Percentiles rank a stretch among this genome's conserved stretches.
phyloP scores from a whole-genome alignment of 2,797 vertebrate species.

The Gallinago nigripennis region DNA sequence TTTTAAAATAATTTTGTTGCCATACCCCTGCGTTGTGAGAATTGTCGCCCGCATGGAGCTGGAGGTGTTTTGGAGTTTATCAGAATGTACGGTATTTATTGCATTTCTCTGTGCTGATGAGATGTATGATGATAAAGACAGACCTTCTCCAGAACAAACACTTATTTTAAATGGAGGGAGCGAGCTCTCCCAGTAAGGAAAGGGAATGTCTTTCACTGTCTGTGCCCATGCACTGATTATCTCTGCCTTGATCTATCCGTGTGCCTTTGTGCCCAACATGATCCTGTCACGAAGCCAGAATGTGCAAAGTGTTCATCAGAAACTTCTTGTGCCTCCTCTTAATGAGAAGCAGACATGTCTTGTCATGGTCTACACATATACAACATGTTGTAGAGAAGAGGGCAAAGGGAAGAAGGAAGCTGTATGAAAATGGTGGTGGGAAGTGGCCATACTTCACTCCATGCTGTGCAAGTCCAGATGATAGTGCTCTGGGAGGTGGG shows the following conservation, averaged over 20 bases:
- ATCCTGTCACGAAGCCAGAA: not conserved
- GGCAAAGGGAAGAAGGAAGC: not conserved
- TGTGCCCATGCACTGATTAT: not conserved
- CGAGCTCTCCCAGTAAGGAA: not conserved
- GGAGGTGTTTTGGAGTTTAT: not conserved
- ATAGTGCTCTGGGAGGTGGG: not conserved
- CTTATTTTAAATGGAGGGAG: not conserved
- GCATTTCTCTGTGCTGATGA: not conserved
- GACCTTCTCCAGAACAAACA: not conserved
- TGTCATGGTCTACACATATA: not conserved
- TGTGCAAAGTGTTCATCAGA: slow-evolving; percentile 2
- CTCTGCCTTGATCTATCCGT: not conserved
- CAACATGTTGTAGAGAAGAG: not conserved
- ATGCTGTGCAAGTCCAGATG: not conserved
- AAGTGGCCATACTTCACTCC: not conserved
- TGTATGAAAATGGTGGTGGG: not conserved
- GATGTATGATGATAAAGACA: not conserved
- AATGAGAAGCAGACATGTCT: not conserved
- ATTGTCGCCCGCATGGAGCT: not conserved
- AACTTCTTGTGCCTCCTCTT: not conserved
- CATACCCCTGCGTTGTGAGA: not conserved
- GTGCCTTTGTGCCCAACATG: not conserved
- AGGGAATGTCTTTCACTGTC: not conserved
- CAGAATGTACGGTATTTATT: not conserved
- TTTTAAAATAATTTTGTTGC: not conserved